Conservation (phyloP, 2,797 vertebrate species). For the Lacerta agilis region DNA sequence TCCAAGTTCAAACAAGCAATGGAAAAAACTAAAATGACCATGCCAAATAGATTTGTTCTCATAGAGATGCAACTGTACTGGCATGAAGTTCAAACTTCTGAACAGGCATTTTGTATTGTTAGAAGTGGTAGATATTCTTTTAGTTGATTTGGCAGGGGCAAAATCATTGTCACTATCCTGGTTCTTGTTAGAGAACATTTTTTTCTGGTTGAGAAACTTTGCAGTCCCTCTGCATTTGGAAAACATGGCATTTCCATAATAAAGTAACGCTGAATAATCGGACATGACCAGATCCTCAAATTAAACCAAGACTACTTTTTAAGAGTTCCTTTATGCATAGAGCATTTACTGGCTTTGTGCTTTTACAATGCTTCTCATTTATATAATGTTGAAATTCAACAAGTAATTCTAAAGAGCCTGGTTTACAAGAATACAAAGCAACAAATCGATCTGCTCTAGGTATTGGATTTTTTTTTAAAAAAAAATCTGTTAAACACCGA, state of each 20-base stretch:
- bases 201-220: not conserved
- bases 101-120: accelerated
- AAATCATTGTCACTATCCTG: not conserved
- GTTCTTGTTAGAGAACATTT: not conserved
- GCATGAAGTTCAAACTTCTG: not conserved
- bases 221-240: not conserved
- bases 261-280: not conserved
- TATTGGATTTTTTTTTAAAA: not conserved
- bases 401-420: not conserved
- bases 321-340: not conserved
- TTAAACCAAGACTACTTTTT: not conserved
- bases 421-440: not conserved
- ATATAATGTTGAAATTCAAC: not conserved
- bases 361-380: not conserved
- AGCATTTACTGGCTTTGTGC: not conserved
- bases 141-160: not conserved
- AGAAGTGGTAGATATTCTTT: not conserved
- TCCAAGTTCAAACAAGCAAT: not conserved
- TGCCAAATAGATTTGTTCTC: not conserved
- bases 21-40: not conserved
- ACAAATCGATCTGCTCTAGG: not conserved
- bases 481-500: not conserved
- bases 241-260: conserved; percentile 1
- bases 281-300: accelerated
- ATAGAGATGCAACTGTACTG: accelerated